Percentiles rank a stretch among this genome's conserved stretches.
These are phyloP conservation scores for Sminthopsis crassicaudata DNA, from an alignment of 2,113 vertebrate species.

Conservation along the genomic window DNA sequence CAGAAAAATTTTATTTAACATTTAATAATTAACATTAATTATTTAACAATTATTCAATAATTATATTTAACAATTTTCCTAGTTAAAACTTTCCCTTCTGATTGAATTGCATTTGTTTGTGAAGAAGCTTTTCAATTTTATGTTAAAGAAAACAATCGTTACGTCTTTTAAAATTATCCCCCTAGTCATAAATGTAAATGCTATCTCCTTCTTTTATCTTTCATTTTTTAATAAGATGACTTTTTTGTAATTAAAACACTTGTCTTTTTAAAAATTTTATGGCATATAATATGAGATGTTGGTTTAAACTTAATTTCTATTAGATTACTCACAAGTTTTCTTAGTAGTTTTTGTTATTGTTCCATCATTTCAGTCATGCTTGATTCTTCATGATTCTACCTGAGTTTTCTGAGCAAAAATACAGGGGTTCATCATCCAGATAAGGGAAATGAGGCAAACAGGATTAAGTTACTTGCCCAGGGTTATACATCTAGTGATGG, in stretches of 20 bases:
- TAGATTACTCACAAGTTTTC: neutral
- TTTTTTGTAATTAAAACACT: neutral
- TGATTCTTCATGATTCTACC: too few relatives aligned
- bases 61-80: neutral
- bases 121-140: neutral
- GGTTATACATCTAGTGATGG: too few relatives aligned
- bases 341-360: neutral
- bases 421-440: too few relatives aligned
- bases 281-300: neutral
- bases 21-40: too few relatives aligned
- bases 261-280: neutral
- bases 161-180: neutral
- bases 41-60: too few relatives aligned
- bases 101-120: neutral
- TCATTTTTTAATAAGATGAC: neutral
- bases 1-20: neutral
- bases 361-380: too few relatives aligned
- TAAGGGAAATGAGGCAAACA: too few relatives aligned
- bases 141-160: neutral
- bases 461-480: too few relatives aligned
- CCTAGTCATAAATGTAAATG: neutral
- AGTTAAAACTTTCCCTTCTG: neutral
- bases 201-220: too few relatives aligned
- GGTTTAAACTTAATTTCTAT: neutral
- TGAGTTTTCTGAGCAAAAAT: too few relatives aligned